Conservation (phyloP, 2,113 vertebrate genomes). For the Microtus oregoni region DNA sequence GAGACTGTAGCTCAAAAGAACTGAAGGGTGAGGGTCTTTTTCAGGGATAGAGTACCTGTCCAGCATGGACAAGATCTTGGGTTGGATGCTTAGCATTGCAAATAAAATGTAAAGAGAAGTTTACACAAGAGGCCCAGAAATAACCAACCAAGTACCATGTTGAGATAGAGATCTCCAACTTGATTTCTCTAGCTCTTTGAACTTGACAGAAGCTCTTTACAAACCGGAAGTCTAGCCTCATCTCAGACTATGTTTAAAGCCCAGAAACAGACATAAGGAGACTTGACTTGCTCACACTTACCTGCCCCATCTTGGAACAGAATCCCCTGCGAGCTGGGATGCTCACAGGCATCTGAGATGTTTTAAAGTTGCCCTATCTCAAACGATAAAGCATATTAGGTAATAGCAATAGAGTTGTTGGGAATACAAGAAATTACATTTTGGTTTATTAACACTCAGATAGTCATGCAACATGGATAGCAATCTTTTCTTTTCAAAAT, state of each 20-base stretch:
- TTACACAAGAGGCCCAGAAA: neutral
- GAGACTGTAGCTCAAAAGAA: neutral
- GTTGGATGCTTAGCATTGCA: neutral
- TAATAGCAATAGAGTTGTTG: neutral
- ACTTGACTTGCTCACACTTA: neutral
- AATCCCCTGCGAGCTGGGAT: neutral
- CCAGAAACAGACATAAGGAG: neutral
- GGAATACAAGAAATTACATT: neutral
- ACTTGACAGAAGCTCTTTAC: neutral
- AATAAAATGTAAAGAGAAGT: neutral
- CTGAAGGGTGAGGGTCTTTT: neutral
- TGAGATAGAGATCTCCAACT: neutral
- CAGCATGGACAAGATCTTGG: neutral
- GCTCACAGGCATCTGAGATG: neutral
- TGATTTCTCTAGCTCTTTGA: neutral
- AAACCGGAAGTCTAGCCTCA: neutral
- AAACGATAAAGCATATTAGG: neutral
- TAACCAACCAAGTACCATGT: neutral
- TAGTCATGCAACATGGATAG: neutral
- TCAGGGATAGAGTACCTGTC: neutral
- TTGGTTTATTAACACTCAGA: neutral
- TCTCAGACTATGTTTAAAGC: slow-evolving; percentile 11
- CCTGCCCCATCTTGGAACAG: accelerated
- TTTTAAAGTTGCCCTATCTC: neutral
- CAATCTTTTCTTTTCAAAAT: slow-evolving; percentile 11